Conservation (phyloP, 2,113 vertebrate genomes). For the Leucoraja erinaceus region DNA sequence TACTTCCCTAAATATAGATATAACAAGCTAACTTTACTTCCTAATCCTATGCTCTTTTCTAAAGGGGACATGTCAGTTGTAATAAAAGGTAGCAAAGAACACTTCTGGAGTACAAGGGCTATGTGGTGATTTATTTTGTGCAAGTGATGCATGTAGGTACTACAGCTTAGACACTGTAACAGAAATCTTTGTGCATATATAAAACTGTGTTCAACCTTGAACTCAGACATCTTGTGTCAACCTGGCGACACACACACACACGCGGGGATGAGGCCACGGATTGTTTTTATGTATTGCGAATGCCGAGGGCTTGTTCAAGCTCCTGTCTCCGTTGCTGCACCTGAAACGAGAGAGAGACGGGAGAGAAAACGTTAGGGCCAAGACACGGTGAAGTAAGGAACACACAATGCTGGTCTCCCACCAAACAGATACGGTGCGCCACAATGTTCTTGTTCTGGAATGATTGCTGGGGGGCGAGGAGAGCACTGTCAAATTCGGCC, state of each 20-base stretch:
- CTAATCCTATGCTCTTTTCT: conserved; percentile 36
- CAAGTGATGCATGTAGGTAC: conserved; percentile 33
- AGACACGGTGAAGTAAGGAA: not conserved
- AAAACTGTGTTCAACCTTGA: conserved; percentile 32
- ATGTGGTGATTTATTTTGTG: conserved; percentile 37
- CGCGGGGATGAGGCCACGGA: not conserved
- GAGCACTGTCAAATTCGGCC: not conserved
- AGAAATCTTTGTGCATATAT: conserved; percentile 8
- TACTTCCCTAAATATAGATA: not conserved
- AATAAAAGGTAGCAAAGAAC: conserved; percentile 37
- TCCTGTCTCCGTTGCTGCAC: conserved; percentile 96
- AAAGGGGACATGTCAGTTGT: conserved; percentile 28
- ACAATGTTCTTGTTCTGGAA: too few species aligned
- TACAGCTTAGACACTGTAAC: conserved; percentile 27
- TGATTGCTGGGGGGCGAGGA: not conserved
- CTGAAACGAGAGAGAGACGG: conserved; percentile 51
- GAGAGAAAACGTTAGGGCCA: not conserved
- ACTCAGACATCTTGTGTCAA: conserved; percentile 9
- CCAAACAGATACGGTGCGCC: not conserved
- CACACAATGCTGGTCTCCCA: not conserved
- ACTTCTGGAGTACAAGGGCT: conserved; percentile 37
- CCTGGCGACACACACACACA: not conserved
- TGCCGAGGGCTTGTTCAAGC: conserved; percentile 92
- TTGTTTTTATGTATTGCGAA: conserved; percentile 84
- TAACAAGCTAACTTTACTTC: conserved; percentile 16